Percentiles rank a stretch among this genome's conserved stretches.
These are phyloP conservation scores for Acrocyrtus sp. DNA, from an alignment of 2,888 invertebrate genomes.

Conservation along the genomic window DNA sequence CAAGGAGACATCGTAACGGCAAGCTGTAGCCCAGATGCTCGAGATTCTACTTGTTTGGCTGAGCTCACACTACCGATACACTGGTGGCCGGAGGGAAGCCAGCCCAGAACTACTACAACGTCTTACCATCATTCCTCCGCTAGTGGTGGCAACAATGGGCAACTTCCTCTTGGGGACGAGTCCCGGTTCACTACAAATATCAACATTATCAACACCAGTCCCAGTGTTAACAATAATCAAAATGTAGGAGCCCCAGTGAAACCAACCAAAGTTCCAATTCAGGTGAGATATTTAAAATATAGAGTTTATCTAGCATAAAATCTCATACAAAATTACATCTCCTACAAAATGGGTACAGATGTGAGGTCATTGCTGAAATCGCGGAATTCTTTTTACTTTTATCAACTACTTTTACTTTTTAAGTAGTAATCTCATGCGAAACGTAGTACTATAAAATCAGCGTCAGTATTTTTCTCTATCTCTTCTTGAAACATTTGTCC, in stretches of 20 bases:
- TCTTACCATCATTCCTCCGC: slow-evolving; percentile 61
- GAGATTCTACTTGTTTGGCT: slow-evolving; percentile 92
- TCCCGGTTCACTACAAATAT: slow-evolving; percentile 45
- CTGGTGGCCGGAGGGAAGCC: slow-evolving; percentile 85
- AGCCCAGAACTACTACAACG: slow-evolving; percentile 70
- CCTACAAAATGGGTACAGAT: too few species aligned
- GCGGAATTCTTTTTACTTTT: too few species aligned
- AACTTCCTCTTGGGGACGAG: slow-evolving; percentile 45
- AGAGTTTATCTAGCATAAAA: too few species aligned
- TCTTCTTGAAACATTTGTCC: too few species aligned
- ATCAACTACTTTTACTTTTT: too few species aligned
- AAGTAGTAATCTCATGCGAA: too few species aligned
- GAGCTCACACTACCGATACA: slow-evolving; percentile 87
- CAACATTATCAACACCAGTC: slow-evolving; percentile 39
- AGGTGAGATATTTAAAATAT: slow-evolving; percentile 58
- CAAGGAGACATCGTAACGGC: slow-evolving; percentile 73
- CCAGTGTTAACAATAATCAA: slow-evolving; percentile 67
- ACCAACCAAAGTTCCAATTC: slow-evolving; percentile 62
- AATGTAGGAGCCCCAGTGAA: slow-evolving; percentile 53
- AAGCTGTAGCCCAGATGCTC: slow-evolving; percentile 92
- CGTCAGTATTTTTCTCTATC: too few species aligned
- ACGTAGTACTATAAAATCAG: too few species aligned
- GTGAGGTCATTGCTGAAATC: too few species aligned
- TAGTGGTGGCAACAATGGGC: slow-evolving; percentile 66
- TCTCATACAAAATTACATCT: too few species aligned